Base-by-base conservation (phyloP, 2,888 invertebrate genomes). In the Barypeithes pellucidus region DNA sequence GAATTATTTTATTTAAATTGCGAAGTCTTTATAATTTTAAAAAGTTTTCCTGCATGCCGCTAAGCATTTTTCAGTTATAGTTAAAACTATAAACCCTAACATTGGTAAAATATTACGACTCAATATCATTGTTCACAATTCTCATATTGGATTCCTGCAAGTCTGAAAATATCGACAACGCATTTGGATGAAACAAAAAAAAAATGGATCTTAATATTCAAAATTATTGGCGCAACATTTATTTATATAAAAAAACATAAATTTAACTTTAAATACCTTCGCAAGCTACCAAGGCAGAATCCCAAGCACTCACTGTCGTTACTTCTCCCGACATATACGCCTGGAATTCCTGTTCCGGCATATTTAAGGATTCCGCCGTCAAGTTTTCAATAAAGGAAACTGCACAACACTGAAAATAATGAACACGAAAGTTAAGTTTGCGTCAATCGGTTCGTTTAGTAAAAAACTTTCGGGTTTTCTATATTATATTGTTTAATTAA, bases 381-480 rank as follows among this genome's bases (percentile, higher is more conserved):
- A 99, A 87, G 83, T 97, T 96, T 88, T 99, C 98, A 77, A 99
- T 97, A 86, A 99, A 99, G 9, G 96, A 95, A 39, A 99, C 96
- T 2, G 99, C 99, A 86, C 98, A 99, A 82, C 98, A 99, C 95
- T 97, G 85, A 8, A 88, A 80, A 54, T 61, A 43, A 45, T 29
- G 18, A 67, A 61, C 1, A 12, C 5, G 4, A 14, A 16, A 3
- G 18, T 33, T 57, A 33, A 33, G 0, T 14, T n/a, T n/a, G 39
- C 8, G 24, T 29, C 36, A 59, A 1, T 11, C 0, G 4, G 7
- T 24, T 16, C 33, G 33, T 29, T 45, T 18, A 45, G 22, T 45
- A 22, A 4, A 18, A 24, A 60, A 18, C 16, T 24, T 39, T 18
- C n/a, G 24, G 36, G 20, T 14, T 22, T 60, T 43, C 7, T 61